Conservation (phyloP, 2,888 invertebrate genomes). For the Drosophila flavopinicola region DNA sequence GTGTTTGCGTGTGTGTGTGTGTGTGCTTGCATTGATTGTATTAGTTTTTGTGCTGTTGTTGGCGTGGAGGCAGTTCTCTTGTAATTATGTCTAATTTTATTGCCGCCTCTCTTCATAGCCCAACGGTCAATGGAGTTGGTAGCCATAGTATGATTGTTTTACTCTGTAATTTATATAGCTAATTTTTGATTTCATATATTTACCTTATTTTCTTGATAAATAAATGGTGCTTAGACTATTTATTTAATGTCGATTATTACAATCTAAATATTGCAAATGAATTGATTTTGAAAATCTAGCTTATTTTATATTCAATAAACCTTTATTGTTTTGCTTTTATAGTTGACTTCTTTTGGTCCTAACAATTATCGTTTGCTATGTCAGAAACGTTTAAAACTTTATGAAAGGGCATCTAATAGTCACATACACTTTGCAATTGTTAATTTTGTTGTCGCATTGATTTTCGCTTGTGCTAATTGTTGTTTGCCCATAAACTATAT, state of each 20-base stretch:
- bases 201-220: too few species aligned
- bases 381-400: too few species aligned
- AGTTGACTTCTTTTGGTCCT: too few species aligned
- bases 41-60: conserved; percentile 24
- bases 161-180: conserved; percentile 3
- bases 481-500: conserved; percentile 52
- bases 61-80: conserved; percentile 43
- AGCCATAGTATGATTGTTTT: conserved; percentile 40
- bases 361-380: too few species aligned
- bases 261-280: too few species aligned
- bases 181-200: not conserved
- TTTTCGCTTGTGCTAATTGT: conserved; percentile 57
- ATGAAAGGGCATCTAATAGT: not conserved
- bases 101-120: conserved; percentile 23
- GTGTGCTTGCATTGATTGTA: conserved; percentile 41
- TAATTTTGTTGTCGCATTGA: conserved; percentile 50
- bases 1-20: conserved; percentile 10
- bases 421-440: not conserved
- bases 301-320: too few species aligned
- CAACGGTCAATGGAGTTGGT: conserved; percentile 9
- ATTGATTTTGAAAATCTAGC: too few species aligned
- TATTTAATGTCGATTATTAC: too few species aligned
- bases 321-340: too few species aligned
- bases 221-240: too few species aligned
- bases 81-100: conserved; percentile 79